Conservation (phyloP, 2,797 vertebrate genomes). For the Oceanodroma leucorhoa region DNA sequence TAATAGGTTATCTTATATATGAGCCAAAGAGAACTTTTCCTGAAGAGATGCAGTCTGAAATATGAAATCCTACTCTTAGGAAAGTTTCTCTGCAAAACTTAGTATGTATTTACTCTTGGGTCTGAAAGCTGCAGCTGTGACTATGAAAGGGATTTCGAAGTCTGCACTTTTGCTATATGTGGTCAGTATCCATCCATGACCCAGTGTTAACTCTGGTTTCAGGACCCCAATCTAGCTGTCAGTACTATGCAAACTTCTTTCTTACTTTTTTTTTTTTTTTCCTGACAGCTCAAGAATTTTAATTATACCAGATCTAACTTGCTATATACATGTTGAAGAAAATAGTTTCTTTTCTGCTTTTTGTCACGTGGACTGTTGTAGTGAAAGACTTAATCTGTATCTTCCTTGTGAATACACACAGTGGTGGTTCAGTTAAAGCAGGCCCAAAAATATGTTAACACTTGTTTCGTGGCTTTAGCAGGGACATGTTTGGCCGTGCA, state of each 20-base stretch:
- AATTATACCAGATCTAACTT: not conserved
- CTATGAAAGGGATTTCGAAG: not conserved
- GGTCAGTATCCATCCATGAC: not conserved
- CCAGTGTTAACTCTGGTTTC: not conserved
- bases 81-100: not conserved
- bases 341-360: not conserved
- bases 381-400: not conserved
- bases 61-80: not conserved
- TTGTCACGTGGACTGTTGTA: fast-evolving
- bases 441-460: fast-evolving
- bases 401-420: not conserved
- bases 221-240: not conserved
- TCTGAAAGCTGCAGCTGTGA: not conserved
- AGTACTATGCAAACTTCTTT: not conserved
- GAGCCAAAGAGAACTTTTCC: not conserved
- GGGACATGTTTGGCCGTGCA: not conserved
- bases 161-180: not conserved
- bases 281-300: not conserved
- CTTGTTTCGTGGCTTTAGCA: not conserved
- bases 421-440: not conserved
- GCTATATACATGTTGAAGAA: not conserved
- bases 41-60: not conserved
- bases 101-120: not conserved
- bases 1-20: not conserved
- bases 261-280: fast-evolving